phyloP scores from a whole-genome alignment of 2,113 vertebrate species.

The human (Homo sapiens) region DNA sequence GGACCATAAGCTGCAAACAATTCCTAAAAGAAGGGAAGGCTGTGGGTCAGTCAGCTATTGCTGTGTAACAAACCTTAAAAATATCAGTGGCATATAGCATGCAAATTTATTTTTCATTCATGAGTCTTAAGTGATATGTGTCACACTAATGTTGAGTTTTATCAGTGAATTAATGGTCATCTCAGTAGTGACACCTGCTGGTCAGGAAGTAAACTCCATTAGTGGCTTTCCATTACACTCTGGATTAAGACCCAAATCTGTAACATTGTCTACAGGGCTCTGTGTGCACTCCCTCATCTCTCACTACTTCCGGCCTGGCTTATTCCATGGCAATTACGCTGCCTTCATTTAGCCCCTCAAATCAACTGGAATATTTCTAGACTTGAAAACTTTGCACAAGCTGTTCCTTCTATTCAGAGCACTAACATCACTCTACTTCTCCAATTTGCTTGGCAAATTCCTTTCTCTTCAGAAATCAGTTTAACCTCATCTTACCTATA shows the following conservation, averaged over 20 bases:
- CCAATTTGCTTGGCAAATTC: not conserved
- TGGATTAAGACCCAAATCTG: not conserved
- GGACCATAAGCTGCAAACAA: not conserved
- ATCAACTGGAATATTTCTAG: not conserved
- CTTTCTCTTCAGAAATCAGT: not conserved
- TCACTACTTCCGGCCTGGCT: not conserved
- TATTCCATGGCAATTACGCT: accelerated
- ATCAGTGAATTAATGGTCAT: no score
- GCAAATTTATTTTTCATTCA: not conserved
- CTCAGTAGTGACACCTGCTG: no score
- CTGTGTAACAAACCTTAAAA: not conserved
- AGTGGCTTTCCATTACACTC: not conserved
- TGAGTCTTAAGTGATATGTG: not conserved
- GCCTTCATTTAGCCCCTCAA: not conserved
- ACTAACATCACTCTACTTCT: not conserved
- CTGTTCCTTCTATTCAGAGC: not conserved
- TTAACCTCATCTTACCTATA: not conserved
- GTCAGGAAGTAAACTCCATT: no score
- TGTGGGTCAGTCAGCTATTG: not conserved
- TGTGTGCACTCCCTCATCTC: not conserved
- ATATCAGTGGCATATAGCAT: not conserved
- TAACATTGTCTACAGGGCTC: no score
- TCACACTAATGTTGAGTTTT: no score
- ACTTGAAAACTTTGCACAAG: not conserved
- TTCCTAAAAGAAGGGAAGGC: not conserved